Base-by-base conservation (phyloP, 2,888 invertebrate genomes). In the Eristalis pertinax region DNA sequence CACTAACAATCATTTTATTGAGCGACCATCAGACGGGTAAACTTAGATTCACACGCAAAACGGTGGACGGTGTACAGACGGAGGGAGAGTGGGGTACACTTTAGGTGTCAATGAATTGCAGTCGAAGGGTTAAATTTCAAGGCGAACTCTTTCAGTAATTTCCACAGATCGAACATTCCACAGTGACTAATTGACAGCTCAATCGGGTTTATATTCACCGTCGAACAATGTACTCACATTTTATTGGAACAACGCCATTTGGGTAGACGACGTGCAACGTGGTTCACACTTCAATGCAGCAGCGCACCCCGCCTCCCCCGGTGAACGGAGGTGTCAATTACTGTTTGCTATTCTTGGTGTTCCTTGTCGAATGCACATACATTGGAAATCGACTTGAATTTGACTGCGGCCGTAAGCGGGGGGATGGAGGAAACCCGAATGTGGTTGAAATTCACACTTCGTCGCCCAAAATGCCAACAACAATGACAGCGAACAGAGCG, bases 151-250 rank as follows among this genome's bases (percentile, higher is more conserved):
- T 60, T 65, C 38, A 58, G 63, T 22, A 62, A 84, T 76, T 29
- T 26, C 19, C 67, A 65, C 13, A 5, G 41, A 76, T 62, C 24
- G 41, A 84, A 65, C 24, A 67, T 73, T 58, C 26, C 38, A 38
- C 11, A 24, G 77, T 74, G 83, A 86, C 78, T 86, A 86, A 86
- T 83, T 79, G 83, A 83, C 83, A 83, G 78, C 86, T 86, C 72
- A 78, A 86, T 86, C 58, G 83, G 67, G 78, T 29, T 58, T 67
- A 70, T 67, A 74, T 80, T 76, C 75, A 80, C 26, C 29, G 38
- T 32, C 32, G 62, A 50, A 64, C 64, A 67, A 70, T 64, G 69
- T 60, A 58, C 13, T 60, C 50, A 62, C 13, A 60, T 19, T 67
- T 41, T 26, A 19, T 56, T 62, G 35, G n/a, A 56, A 70, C 13